phyloP scores from a whole-genome alignment of 2,797 vertebrate species.

The Anas bernieri region DNA sequence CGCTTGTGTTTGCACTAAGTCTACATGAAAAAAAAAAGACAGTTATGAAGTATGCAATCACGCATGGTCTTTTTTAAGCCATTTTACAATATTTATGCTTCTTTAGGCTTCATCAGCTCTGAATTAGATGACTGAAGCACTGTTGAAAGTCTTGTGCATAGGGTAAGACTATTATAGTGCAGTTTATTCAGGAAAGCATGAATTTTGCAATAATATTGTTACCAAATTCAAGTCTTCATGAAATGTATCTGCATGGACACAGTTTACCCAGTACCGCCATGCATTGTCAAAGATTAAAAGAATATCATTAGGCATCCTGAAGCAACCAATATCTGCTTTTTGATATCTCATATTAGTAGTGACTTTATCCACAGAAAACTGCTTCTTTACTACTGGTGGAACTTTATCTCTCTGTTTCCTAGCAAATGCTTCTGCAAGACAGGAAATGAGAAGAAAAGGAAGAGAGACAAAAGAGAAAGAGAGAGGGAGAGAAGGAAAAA shows the following conservation, averaged over 20 bases:
- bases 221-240: background rate
- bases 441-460: background rate
- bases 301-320: constrained; percentile 8
- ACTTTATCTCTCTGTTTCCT: background rate
- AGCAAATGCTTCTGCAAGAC: background rate
- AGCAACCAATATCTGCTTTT: constrained; percentile 38
- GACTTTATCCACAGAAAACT: constrained; percentile 9
- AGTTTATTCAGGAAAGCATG: background rate
- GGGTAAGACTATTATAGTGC: background rate
- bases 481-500: too few species aligned
- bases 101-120: constrained; percentile 40
- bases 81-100: constrained; percentile 35
- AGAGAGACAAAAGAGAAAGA: accelerated
- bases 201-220: background rate
- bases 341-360: background rate
- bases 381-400: background rate
- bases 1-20: background rate
- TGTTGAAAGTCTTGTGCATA: background rate
- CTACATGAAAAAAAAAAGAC: background rate
- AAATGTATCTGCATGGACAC: background rate
- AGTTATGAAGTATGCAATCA: constrained; percentile 20
- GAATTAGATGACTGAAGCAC: background rate
- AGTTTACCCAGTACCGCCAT: background rate
- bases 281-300: background rate
- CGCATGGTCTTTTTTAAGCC: background rate